Conservation (phyloP, 2,113 vertebrate genomes). For the Gulo gulo region DNA sequence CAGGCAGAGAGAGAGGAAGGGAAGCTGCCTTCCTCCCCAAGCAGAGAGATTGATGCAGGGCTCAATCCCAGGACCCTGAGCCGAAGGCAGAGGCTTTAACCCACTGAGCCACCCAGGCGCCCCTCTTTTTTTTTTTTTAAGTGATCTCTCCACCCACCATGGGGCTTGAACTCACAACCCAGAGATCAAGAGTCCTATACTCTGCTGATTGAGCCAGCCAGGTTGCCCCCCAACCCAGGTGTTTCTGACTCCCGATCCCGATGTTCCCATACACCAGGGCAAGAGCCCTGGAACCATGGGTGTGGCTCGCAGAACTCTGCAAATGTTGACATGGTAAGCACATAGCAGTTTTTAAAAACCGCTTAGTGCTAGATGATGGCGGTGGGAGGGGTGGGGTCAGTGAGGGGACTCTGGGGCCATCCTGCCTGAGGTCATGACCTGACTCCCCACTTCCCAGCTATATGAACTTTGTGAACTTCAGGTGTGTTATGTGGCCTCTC, state of each 20-base stretch:
- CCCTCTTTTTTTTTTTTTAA: too few relatives aligned
- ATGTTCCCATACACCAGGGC: background rate
- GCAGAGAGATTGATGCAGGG: too few relatives aligned
- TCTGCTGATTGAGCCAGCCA: too few relatives aligned
- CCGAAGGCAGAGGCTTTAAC: too few relatives aligned
- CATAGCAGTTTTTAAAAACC: background rate
- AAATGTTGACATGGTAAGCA: background rate
- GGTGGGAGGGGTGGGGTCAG: background rate
- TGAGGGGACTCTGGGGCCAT: background rate
- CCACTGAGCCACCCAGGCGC: too few relatives aligned
- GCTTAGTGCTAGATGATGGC: background rate
- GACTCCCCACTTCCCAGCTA: background rate
- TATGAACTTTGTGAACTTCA: background rate
- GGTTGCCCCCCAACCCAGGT: too few relatives aligned
- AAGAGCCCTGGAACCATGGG: background rate
- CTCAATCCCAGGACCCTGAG: too few relatives aligned
- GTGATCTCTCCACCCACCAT: too few relatives aligned
- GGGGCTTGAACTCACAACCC: too few relatives aligned
- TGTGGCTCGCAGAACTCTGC: background rate
- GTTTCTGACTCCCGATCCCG: background rate
- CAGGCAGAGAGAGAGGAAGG: too few relatives aligned
- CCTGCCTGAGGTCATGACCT: background rate
- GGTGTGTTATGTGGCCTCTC: background rate
- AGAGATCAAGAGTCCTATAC: too few relatives aligned
- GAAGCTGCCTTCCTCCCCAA: too few relatives aligned